These are phyloP conservation scores for Uromys caudimaculatus DNA, from an alignment of 2,797 vertebrate species.

Conservation along the genomic window DNA sequence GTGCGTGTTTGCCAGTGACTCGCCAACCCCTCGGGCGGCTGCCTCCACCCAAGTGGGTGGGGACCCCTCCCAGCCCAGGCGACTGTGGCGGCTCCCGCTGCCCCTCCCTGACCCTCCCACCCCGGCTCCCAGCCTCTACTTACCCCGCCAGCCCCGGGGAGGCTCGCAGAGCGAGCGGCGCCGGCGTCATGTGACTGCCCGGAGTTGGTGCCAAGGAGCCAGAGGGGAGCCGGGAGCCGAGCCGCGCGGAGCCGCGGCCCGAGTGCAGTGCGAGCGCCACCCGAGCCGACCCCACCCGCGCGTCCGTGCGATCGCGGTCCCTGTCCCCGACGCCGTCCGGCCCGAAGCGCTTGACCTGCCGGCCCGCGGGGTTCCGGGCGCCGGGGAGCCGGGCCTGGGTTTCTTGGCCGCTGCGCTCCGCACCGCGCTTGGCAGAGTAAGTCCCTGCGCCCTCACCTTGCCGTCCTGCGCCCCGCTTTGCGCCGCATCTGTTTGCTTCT, in stretches of 20 bases:
- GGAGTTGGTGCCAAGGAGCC: constrained; percentile 86
- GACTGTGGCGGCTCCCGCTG: constrained; percentile 82
- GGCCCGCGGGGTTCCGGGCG: constrained; percentile 39
- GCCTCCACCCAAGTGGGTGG: constrained; percentile 87
- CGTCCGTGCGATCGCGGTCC: background rate
- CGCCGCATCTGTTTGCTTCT: background rate
- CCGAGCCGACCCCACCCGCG: background rate
- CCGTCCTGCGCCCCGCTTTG: background rate
- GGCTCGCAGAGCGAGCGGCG: constrained; percentile 87
- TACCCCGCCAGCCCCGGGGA: constrained; percentile 86
- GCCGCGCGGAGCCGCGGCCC: constrained; percentile 70
- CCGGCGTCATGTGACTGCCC: constrained; percentile 89
- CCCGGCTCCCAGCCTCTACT: constrained; percentile 83
- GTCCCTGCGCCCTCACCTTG: constrained; percentile 62
- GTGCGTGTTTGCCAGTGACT: constrained; percentile 83
- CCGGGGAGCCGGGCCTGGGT: constrained; percentile 66
- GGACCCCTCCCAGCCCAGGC: constrained; percentile 83
- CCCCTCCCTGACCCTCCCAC: constrained; percentile 87
- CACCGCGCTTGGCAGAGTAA: constrained; percentile 76
- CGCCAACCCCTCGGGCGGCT: constrained; percentile 83
- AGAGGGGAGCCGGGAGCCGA: constrained; percentile 76
- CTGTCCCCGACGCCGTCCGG: background rate
- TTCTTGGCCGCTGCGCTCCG: constrained; percentile 65
- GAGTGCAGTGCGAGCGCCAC: constrained; percentile 58
- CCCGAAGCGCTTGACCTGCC: constrained; percentile 50